These are phyloP conservation scores for Hippopotamyrus pictus DNA, from an alignment of 2,797 vertebrate genomes.

Conservation along the genomic window DNA sequence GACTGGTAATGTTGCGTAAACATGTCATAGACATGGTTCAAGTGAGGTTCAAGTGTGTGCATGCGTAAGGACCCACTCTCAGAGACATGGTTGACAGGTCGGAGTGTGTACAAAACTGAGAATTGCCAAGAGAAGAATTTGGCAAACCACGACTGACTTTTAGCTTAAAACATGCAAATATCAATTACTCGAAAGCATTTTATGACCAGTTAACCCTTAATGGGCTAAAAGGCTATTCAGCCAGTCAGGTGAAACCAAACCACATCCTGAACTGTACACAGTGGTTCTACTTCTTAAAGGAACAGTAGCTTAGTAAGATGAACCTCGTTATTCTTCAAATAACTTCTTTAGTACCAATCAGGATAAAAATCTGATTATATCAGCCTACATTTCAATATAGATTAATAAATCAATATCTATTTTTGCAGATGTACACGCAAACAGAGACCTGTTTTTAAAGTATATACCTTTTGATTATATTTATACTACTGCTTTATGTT, in stretches of 20 bases:
- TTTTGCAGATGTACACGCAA: background rate
- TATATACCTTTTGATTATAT: background rate
- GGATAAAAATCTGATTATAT: background rate
- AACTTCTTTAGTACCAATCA: background rate
- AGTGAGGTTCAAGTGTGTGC: background rate
- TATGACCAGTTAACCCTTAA: background rate
- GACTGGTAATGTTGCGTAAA: background rate
- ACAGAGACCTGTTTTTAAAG: background rate
- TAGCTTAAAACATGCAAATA: background rate
- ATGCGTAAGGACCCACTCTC: background rate
- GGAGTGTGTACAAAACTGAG: background rate
- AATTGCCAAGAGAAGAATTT: background rate
- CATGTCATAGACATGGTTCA: background rate
- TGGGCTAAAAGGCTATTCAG: background rate
- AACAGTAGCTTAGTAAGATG: background rate
- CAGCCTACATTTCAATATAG: background rate
- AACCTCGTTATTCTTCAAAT: background rate
- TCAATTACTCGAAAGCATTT: background rate
- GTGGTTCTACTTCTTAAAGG: background rate
- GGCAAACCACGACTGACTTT: background rate
- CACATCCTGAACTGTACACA: background rate
- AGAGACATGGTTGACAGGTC: background rate
- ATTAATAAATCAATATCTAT: background rate
- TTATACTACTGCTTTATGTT: background rate
- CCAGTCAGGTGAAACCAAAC: background rate